Evolutionary conservation across 2,113 vertebrate species (phyloP).

Genomic region (Thamnophis sirtalis): DNA sequence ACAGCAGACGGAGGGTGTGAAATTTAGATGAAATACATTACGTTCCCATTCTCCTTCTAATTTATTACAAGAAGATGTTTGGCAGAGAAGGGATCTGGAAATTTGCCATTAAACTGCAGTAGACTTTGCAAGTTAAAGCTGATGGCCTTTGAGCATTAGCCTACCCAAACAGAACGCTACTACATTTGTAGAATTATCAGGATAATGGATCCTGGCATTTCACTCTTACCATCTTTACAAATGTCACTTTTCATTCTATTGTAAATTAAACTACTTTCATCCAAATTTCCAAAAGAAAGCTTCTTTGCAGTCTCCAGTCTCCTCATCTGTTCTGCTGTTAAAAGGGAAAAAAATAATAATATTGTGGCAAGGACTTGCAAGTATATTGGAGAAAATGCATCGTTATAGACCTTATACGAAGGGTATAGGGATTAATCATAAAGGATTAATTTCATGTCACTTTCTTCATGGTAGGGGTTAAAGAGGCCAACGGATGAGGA

Average conservation of each 20-base stretch:
- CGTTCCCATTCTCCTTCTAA: neutral
- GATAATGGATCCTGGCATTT: conserved; percentile 74
- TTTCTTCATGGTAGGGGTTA: conserved; percentile 23
- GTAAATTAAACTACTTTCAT: conserved; percentile 73
- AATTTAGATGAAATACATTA: neutral
- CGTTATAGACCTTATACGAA: conserved; percentile 30
- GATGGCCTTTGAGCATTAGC: conserved; percentile 70
- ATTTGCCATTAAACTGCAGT: conserved; percentile 58
- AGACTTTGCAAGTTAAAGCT: conserved; percentile 60
- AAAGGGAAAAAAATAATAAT: conserved; percentile 37
- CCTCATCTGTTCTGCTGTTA: conserved; percentile 58
- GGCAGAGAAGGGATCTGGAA: conserved; percentile 61
- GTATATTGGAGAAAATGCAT: conserved; percentile 34
- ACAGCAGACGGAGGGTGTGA: neutral
- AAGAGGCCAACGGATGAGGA: neutral
- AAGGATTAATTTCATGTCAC: conserved; percentile 28
- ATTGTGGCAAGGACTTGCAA: conserved; percentile 43
- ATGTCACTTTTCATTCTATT: conserved; percentile 75
- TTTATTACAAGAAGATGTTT: conserved; percentile 47
- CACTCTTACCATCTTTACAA: conserved; percentile 69
- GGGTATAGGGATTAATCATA: conserved; percentile 27
- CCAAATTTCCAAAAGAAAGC: conserved; percentile 67
- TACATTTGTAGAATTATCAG: conserved; percentile 66
- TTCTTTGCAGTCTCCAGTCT: conserved; percentile 58
- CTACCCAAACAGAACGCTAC: conserved; percentile 62